A percentile compares a stretch with the other conserved stretches of the same genome.
Evolutionary conservation across 2,888 invertebrate species (phyloP).

Genomic region (Leptinotarsa haldemani): DNA sequence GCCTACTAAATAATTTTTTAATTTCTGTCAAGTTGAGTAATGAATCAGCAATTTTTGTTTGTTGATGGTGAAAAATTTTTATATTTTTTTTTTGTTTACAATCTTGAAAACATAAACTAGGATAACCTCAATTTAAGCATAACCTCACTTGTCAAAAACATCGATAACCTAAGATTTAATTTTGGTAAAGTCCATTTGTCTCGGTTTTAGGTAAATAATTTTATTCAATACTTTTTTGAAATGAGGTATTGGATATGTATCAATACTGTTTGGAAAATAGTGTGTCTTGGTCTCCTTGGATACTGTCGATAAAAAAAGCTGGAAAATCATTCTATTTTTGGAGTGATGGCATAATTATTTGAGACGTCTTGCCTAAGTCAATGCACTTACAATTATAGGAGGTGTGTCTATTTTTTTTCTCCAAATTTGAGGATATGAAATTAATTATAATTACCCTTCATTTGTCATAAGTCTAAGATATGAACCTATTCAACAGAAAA

Average conservation of each 20-base stretch:
- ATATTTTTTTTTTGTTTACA: slow-evolving; percentile 61
- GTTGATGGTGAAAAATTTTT: slow-evolving; percentile 21
- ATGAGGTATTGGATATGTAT: slow-evolving; percentile 37
- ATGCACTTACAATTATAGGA: background rate
- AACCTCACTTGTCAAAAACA: slow-evolving; percentile 66
- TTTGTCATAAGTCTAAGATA: too few species aligned
- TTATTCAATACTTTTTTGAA: slow-evolving; percentile 6
- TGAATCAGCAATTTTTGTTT: slow-evolving; percentile 33
- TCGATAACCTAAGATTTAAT: slow-evolving; percentile 58
- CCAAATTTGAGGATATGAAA: too few species aligned
- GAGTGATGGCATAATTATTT: background rate
- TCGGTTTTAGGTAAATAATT: slow-evolving; percentile 20
- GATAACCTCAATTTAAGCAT: slow-evolving; percentile 66
- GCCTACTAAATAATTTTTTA: slow-evolving; percentile 35
- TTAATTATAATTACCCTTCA: too few species aligned
- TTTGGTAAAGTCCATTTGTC: slow-evolving; percentile 34
- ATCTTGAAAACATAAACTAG: slow-evolving; percentile 62
- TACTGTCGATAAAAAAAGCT: slow-evolving; percentile 21
- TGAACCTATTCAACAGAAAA: too few species aligned
- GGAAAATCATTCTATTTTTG: slow-evolving; percentile 31
- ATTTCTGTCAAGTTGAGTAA: slow-evolving; percentile 26
- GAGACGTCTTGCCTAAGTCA: background rate
- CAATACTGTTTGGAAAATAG: slow-evolving; percentile 10
- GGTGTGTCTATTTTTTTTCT: background rate
- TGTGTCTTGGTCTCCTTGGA: slow-evolving; percentile 11